A percentile compares a stretch with the other conserved stretches of the same genome.
Conservation (phyloP, 2,113 vertebrate species). For the Narcine bancroftii region DNA sequence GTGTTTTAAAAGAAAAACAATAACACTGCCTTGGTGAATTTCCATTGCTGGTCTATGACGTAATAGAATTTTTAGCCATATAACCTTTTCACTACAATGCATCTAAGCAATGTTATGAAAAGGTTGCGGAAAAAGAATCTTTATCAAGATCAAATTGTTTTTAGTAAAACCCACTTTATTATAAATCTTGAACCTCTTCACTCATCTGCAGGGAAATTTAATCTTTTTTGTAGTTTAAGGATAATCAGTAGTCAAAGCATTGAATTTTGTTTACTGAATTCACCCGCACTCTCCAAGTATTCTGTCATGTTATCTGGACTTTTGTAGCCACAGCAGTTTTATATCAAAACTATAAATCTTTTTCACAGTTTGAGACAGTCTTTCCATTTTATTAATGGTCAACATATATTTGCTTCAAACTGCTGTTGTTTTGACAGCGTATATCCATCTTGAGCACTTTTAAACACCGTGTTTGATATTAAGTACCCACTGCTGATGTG, state of each 20-base stretch:
- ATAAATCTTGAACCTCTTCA: background rate
- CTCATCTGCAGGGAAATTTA: background rate
- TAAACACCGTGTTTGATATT: background rate
- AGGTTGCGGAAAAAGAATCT: background rate
- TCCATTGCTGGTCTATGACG: too few relatives aligned
- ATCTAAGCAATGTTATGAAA: background rate
- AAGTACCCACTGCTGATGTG: background rate
- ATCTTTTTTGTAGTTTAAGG: background rate
- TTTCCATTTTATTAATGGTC: background rate
- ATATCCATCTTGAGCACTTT: background rate
- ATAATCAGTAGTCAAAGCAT: background rate
- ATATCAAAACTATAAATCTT: constrained; percentile 27
- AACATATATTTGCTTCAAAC: background rate
- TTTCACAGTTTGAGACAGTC: constrained; percentile 9
- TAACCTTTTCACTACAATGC: background rate
- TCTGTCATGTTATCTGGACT: background rate
- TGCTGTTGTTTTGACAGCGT: background rate
- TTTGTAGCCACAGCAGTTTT: background rate
- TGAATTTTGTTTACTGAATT: background rate
- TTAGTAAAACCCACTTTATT: background rate
- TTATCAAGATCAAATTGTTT: background rate
- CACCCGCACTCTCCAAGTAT: background rate
- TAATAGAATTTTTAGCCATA: too few relatives aligned
- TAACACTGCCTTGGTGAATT: too few relatives aligned
- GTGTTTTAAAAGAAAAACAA: too few relatives aligned